Evolutionary conservation across 1,140 invertebrate genomes (phyloP), one percentile per base, ranked within the genome.

Genomic region (Papilio glaucus): DNA sequence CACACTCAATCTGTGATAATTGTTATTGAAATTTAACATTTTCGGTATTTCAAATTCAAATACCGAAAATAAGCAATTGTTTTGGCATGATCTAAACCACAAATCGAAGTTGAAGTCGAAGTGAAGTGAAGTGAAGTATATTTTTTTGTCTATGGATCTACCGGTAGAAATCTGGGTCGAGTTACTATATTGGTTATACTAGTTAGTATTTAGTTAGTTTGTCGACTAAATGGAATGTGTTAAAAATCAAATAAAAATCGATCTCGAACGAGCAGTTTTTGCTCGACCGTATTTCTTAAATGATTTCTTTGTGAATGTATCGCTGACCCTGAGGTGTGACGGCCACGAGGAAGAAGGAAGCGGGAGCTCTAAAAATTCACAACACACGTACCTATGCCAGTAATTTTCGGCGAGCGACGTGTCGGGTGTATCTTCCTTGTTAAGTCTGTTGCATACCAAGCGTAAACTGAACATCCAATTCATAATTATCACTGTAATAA

Each of bases 391-490:
- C 83, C 77, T 73, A 73, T 79, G 83, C 81, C 78, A 74, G 85
- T 83, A 85, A 87, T 90, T 90, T 90, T 90, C 86, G 89, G 88
- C 78, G 70, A 72, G 74, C 72, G 80, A 89, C 88, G 87, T 91
- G 89, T 79, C 45, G 77, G 76, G 37, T 80, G 75, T 77, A 75
- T 83, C 88, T 91, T 91, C 89, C 88, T 87, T 69, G 80, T 87
- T 77, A 86, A 68, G 86, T 18, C 71, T 53, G 76, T 8, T 73
- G 53, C 69, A 78, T 72, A 90, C 74, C 71, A 41, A 72, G 71
- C 6, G 18, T 33, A 53, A 72, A 65, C 21, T 63, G n/a, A 62
- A 72, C 41, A 15, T n/a, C 24, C 6, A 41, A 62, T 9, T 37
- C 1, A 7, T 33, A 29, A 18, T 62, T 62, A 8, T 18, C 24